phyloP scores from a whole-genome alignment of 2,797 vertebrate genomes.

The Phataginus tetradactyla region DNA sequence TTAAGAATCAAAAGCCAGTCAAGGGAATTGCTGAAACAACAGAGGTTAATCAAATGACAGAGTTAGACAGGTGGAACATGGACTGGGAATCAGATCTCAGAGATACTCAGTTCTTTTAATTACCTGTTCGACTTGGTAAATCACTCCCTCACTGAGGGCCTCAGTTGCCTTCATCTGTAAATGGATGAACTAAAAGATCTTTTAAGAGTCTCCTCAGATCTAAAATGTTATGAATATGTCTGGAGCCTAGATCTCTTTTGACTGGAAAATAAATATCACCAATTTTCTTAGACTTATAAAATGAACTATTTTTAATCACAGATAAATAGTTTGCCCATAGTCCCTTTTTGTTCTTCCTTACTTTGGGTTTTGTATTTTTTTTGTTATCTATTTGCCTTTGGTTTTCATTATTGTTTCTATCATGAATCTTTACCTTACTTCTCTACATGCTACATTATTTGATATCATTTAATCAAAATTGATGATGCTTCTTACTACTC shows the following conservation, averaged over 20 bases:
- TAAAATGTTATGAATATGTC: neutral
- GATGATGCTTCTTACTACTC: neutral
- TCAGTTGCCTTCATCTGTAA: slow-evolving; percentile 15
- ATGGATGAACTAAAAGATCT: neutral
- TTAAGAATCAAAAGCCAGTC: neutral
- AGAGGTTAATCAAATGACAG: neutral
- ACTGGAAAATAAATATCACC: neutral
- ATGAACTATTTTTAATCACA: neutral
- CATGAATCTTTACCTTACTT: neutral
- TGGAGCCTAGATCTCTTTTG: neutral
- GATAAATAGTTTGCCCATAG: neutral
- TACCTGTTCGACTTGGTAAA: neutral
- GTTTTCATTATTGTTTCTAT: neutral
- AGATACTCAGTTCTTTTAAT: neutral
- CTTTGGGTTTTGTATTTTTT: neutral
- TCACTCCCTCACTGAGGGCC: neutral
- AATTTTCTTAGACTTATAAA: neutral
- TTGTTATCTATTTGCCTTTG: neutral
- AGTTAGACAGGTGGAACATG: neutral
- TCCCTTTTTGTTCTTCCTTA: neutral
- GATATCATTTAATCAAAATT: neutral
- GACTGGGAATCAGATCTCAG: neutral
- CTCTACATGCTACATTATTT: neutral
- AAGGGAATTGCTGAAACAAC: neutral
- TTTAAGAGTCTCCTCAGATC: neutral